Conservation (phyloP, 2,113 vertebrate species). For the Arothron firmamentum region DNA sequence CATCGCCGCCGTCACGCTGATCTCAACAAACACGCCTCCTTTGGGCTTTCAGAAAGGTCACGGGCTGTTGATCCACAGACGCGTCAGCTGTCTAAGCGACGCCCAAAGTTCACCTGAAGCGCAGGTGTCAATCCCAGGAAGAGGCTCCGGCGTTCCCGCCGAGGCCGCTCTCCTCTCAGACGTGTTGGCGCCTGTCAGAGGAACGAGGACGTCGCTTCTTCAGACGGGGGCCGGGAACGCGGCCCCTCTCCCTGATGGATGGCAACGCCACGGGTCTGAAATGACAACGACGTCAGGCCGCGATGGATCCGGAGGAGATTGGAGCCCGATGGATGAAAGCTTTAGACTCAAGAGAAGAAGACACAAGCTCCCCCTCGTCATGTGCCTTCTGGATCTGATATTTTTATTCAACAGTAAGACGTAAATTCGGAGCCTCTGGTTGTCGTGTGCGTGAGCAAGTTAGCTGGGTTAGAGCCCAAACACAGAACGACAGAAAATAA, state of each 20-base stretch:
- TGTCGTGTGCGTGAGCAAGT: too few species aligned
- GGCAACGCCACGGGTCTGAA: conserved; percentile 27
- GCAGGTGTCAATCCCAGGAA: conserved; percentile 39
- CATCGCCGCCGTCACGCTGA: conserved; percentile 20
- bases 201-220: conserved; percentile 48
- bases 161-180: conserved; percentile 47
- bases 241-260: conserved; percentile 40
- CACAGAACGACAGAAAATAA: too few species aligned
- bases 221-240: conserved; percentile 15
- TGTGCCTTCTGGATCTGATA: too few species aligned
- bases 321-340: neutral
- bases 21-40: conserved; percentile 28
- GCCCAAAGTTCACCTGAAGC: conserved; percentile 30
- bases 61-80: conserved; percentile 43
- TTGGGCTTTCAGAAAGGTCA: conserved; percentile 58
- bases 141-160: conserved; percentile 8
- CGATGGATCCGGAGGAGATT: conserved; percentile 14
- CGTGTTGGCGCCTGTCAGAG: conserved; percentile 44
- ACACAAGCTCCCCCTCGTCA: neutral
- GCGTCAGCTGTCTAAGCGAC: conserved; percentile 19
- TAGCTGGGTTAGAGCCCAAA: too few species aligned
- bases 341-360: neutral
- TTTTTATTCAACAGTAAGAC: too few species aligned
- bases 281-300: conserved; percentile 28
- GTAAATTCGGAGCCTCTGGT: too few species aligned